Conservation (phyloP, 2,888 invertebrate species). For the Drosophila sordidula region DNA sequence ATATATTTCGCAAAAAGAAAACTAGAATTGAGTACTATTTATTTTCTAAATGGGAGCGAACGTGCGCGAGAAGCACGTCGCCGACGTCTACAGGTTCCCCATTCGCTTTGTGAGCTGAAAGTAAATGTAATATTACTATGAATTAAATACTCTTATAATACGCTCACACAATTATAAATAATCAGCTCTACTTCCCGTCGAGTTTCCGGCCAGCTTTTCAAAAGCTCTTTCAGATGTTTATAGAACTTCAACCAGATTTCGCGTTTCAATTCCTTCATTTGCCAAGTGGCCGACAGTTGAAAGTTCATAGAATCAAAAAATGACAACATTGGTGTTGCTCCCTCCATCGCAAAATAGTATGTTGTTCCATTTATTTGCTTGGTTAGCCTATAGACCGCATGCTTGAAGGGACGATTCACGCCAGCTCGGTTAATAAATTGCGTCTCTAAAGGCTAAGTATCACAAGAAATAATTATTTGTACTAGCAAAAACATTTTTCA, state of each 20-base stretch:
- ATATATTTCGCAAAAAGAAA: not conserved
- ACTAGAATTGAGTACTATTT: not conserved
- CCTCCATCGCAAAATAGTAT: slow-evolving; percentile 81
- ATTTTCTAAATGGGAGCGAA: slow-evolving; percentile 40
- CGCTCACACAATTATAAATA: slow-evolving; percentile 73
- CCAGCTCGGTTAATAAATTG: slow-evolving; percentile 77
- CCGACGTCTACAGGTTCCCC: slow-evolving; percentile 73
- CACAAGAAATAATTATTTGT: not conserved
- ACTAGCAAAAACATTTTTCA: not conserved
- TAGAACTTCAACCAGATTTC: slow-evolving; percentile 82
- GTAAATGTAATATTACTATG: not conserved
- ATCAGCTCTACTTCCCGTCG: slow-evolving; percentile 71
- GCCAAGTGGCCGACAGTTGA: slow-evolving; percentile 66
- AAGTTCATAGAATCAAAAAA: slow-evolving; percentile 77
- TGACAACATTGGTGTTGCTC: slow-evolving; percentile 83
- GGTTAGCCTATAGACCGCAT: slow-evolving; percentile 78
- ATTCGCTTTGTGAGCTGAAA: slow-evolving; percentile 63
- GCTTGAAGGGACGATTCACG: slow-evolving; percentile 76
- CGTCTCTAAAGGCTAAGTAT: slow-evolving; percentile 65
- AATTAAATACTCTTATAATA: not conserved
- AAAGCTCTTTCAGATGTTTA: slow-evolving; percentile 67
- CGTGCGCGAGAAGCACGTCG: slow-evolving; percentile 50
- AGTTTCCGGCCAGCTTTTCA: slow-evolving; percentile 76
- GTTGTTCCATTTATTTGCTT: slow-evolving; percentile 58
- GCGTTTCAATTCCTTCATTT: slow-evolving; percentile 78